Base-by-base conservation (phyloP, 2,888 invertebrate genomes). In the Alitta virens region DNA sequence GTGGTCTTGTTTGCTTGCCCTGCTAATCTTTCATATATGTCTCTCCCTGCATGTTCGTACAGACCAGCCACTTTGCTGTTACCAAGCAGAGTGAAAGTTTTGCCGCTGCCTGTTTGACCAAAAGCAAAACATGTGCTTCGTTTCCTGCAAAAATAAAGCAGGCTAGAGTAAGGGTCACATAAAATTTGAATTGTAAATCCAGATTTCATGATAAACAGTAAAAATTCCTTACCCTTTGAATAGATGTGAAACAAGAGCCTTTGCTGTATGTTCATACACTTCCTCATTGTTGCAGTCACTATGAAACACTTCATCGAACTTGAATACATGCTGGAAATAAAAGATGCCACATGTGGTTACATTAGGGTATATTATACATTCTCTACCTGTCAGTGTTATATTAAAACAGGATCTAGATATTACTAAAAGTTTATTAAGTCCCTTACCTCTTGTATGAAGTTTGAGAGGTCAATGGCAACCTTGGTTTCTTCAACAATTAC, bases 21-120 rank as follows among this genome's bases (percentile, higher is more conserved):
- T 14, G 72, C 66, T 16, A 75, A 72, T 33, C 74, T 72, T 26
- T 70, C 71, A 67, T 77, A 78, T 25, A 80, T 74, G 52, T 80
- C 79, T 49, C 72, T 69, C 1, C 77, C 75, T 5, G 80, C 79
- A 52, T 80, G 69, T 24, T 77, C 70, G 63, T 78, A 80, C 56
- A 79, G 71, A 1, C 80, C 80, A 3, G 78, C 77, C 1, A 72
- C 69, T 14, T 72, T 68, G 40, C 69, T 67, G 46, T 67, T 71
- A 14, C 81, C 81, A 49, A 81, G 74, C 74, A 81, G 75, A 0
- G 81, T 81, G 69, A 79, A 75, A 1, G 80, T 79, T 64, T 81
- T 81, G 18, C 81, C 81, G 3, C 78, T 77, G 12, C 81, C 81
- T 3, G 81, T 80, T 69, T 80, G 80, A 0, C 81, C 80, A 68